phyloP scores from a whole-genome alignment of 2,113 vertebrate genomes.

The Morphnarchus princeps region DNA sequence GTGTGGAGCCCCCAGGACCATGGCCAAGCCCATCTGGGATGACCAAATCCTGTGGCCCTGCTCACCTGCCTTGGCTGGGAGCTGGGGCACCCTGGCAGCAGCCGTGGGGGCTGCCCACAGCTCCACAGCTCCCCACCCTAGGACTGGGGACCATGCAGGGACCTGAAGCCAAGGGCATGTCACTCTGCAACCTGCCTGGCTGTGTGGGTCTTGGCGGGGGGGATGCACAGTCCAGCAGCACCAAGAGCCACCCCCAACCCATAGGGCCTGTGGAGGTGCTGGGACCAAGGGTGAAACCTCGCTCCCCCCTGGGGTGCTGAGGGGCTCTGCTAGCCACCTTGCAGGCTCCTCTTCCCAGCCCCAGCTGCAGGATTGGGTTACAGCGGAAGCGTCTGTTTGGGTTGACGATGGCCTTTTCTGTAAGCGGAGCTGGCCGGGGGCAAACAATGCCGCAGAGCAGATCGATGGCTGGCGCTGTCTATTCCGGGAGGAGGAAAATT shows the following conservation, averaged over 20 bases:
- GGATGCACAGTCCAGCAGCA: background rate
- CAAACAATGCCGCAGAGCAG: background rate
- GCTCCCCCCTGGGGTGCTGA: background rate
- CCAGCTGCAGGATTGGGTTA: background rate
- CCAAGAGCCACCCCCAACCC: background rate
- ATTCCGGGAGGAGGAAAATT: background rate
- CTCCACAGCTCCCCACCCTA: background rate
- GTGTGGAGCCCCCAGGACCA: rapidly evolving
- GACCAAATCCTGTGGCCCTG: background rate
- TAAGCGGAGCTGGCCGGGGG: background rate
- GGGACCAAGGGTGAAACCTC: background rate
- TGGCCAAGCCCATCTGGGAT: rapidly evolving
- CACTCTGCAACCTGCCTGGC: background rate
- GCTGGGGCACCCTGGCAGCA: background rate
- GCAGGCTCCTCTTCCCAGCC: background rate
- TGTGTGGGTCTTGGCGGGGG: background rate
- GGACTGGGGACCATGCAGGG: rapidly evolving
- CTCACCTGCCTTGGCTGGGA: background rate
- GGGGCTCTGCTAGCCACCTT: background rate
- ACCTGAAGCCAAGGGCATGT: background rate
- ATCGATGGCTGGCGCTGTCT: background rate
- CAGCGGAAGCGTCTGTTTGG: background rate
- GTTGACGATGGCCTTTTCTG: background rate
- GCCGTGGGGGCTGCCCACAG: background rate
- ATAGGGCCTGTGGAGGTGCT: background rate